These are phyloP conservation scores for Borostomias antarcticus DNA, from an alignment of 2,797 vertebrate genomes.

Conservation along the genomic window DNA sequence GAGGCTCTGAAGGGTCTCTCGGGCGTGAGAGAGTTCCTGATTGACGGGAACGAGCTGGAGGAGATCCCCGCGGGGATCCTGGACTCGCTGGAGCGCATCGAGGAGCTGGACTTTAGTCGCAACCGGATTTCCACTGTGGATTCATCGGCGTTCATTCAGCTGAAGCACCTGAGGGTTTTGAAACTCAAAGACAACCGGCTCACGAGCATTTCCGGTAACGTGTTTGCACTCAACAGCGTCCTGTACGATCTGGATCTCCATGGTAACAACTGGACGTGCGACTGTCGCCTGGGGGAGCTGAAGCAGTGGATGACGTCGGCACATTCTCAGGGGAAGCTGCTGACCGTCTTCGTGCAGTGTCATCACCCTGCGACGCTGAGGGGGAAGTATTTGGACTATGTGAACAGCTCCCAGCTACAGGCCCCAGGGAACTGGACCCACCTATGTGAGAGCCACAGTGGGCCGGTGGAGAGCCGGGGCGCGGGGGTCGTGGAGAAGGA, in stretches of 20 bases:
- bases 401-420: constrained; percentile 82
- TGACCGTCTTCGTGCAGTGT: constrained; percentile 88
- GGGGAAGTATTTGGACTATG: constrained; percentile 90
- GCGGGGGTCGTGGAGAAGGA: constrained; percentile 41
- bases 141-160: constrained; percentile 74
- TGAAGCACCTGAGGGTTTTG: constrained; percentile 80
- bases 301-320: constrained; percentile 87
- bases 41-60: constrained; percentile 86
- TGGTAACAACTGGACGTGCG: constrained; percentile 93
- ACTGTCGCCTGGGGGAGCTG: constrained; percentile 85
- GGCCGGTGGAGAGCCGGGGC: constrained; percentile 59
- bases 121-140: constrained; percentile 81
- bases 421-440: constrained; percentile 57
- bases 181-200: constrained; percentile 88
- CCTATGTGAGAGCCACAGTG: constrained; percentile 45
- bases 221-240: constrained; percentile 80
- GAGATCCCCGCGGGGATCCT: constrained; percentile 82
- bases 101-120: constrained; percentile 87
- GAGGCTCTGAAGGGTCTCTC: constrained; percentile 83
- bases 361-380: constrained; percentile 78
- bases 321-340: constrained; percentile 85
- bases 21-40: constrained; percentile 82
- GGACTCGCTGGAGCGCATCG: constrained; percentile 83
- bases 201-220: constrained; percentile 79
- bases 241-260: constrained; percentile 89